phyloP scores from a whole-genome alignment of 2,797 vertebrate species.

The Syngnathus acus region DNA sequence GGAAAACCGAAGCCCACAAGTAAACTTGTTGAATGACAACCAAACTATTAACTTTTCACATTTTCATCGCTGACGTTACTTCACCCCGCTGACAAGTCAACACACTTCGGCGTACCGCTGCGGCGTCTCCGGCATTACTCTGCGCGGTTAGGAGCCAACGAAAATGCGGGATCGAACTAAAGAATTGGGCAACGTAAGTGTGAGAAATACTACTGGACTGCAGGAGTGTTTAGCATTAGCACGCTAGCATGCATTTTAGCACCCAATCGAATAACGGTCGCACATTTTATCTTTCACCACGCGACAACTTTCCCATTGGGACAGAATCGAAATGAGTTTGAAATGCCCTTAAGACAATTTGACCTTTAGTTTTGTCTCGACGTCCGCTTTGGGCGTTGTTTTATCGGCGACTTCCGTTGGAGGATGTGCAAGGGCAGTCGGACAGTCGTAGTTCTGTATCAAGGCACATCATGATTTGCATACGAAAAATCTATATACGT shows the following conservation, averaged over 20 bases:
- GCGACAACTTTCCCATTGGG: not conserved
- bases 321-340: not conserved
- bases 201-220: conserved; percentile 8
- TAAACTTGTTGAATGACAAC: conserved; percentile 53
- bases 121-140: not conserved
- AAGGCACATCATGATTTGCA: not conserved
- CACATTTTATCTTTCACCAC: too few relatives aligned
- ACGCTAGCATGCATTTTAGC: conserved; percentile 25
- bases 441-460: not conserved
- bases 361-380: not conserved
- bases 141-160: not conserved
- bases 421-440: not conserved
- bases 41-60: conserved; percentile 13
- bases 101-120: not conserved
- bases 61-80: not conserved
- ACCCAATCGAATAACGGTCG: not conserved
- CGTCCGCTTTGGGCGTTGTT: not conserved
- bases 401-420: conserved; percentile 36
- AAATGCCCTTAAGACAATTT: not conserved
- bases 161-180: conserved; percentile 73
- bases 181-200: conserved; percentile 72
- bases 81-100: not conserved
- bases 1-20: not conserved
- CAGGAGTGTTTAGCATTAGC: conserved; percentile 24
- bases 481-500: not conserved